Percentiles rank a stretch among this genome's conserved stretches.
phyloP scores from a whole-genome alignment of 2,888 invertebrate species.

The Macrosiphum euphorbiae region DNA sequence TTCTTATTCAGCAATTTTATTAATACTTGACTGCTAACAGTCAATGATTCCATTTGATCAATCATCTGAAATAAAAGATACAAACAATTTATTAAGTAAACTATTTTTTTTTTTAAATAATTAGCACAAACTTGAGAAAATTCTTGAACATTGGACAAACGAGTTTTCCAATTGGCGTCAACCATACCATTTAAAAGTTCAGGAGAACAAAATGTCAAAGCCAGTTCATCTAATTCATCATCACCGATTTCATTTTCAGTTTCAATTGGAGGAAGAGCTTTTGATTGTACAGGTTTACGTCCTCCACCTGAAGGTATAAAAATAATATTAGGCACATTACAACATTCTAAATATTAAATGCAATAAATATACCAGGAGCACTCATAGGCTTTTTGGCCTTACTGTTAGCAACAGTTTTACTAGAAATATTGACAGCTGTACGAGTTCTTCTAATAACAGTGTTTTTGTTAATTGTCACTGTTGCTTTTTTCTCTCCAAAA shows the following conservation, averaged over 20 bases:
- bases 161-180: constrained; percentile 88
- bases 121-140: constrained; percentile 73
- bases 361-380: constrained; percentile 66
- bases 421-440: constrained; percentile 42
- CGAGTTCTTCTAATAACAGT: constrained; percentile 66
- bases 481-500: constrained; percentile 52
- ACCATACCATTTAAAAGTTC: constrained; percentile 79
- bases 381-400: constrained; percentile 71
- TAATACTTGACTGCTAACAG: constrained; percentile 82
- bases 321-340: not conserved
- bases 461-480: constrained; percentile 68
- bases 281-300: constrained; percentile 40
- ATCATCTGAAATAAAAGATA: constrained; percentile 71
- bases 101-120: not conserved
- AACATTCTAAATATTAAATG: not conserved
- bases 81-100: not conserved
- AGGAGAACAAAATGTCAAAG: constrained; percentile 77
- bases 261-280: constrained; percentile 46
- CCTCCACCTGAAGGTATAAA: constrained; percentile 30
- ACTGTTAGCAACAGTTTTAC: constrained; percentile 69
- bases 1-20: constrained; percentile 82
- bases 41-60: constrained; percentile 76
- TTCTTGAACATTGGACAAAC: constrained; percentile 82
- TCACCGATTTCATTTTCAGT: constrained; percentile 79
- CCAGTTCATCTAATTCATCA: constrained; percentile 84